Conservation (phyloP, 2,113 vertebrate species). For the Spermophilus dauricus region DNA sequence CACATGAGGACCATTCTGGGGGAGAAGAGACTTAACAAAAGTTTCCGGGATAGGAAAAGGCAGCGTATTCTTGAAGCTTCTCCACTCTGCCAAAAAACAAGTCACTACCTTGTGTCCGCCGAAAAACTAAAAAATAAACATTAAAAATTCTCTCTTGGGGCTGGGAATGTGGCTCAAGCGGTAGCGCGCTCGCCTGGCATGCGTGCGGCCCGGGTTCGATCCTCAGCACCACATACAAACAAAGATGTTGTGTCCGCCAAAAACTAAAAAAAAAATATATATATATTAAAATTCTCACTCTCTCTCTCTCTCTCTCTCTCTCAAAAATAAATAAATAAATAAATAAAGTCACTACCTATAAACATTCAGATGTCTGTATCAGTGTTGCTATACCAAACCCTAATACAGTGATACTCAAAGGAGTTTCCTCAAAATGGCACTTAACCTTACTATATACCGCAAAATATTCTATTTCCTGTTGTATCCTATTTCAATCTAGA, state of each 20-base stretch:
- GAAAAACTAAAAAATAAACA: too few relatives aligned
- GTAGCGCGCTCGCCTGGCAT: too few relatives aligned
- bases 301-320: too few relatives aligned
- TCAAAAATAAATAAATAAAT: too few relatives aligned
- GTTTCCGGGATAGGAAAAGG: background rate
- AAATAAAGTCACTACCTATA: background rate
- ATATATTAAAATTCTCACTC: too few relatives aligned
- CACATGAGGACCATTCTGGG: background rate
- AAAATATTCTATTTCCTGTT: background rate
- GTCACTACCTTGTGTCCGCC: background rate
- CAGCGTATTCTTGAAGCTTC: accelerated
- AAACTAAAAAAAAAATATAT: too few relatives aligned
- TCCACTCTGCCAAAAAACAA: background rate
- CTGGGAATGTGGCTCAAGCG: too few relatives aligned
- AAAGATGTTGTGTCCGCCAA: too few relatives aligned
- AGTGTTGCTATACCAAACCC: background rate
- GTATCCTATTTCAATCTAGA: background rate
- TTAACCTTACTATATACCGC: background rate
- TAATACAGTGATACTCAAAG: background rate
- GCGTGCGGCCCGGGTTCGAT: too few relatives aligned
- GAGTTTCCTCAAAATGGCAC: background rate
- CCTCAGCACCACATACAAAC: too few relatives aligned
- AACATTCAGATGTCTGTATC: background rate
- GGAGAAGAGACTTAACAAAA: background rate
- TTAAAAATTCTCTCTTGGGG: too few relatives aligned